These are phyloP conservation scores for Myanophis thanlyinensis DNA, from an alignment of 2,113 vertebrate species.

Conservation along the genomic window DNA sequence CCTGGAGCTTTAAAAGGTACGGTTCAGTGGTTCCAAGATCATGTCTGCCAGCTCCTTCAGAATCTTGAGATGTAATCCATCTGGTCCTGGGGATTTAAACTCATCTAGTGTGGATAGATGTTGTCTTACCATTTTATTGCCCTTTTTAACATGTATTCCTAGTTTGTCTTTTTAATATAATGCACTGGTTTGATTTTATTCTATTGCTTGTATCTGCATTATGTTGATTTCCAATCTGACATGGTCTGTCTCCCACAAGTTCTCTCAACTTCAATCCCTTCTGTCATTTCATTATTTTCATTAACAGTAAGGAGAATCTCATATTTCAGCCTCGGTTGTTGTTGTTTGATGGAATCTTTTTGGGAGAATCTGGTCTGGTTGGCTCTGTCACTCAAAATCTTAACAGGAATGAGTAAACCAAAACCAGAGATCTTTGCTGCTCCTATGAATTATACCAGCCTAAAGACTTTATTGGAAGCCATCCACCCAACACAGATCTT, in stretches of 20 bases:
- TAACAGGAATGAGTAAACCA: not conserved
- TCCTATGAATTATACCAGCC: slow-evolving; percentile 15
- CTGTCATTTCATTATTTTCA: not conserved
- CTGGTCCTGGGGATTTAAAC: not conserved
- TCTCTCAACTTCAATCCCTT: not conserved
- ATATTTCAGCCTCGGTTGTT: not conserved
- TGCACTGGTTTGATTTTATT: too few species aligned
- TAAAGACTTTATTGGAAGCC: not conserved
- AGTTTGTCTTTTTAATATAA: too few species aligned
- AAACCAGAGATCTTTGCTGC: not conserved
- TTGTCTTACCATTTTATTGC: too few species aligned
- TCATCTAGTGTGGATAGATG: too few species aligned
- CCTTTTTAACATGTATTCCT: too few species aligned
- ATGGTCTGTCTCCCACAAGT: too few species aligned
- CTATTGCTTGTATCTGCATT: too few species aligned
- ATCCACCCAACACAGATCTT: not conserved
- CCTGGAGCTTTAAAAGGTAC: too few species aligned
- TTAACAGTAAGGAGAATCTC: not conserved
- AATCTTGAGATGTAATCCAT: too few species aligned
- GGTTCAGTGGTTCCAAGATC: too few species aligned
- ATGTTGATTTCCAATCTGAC: too few species aligned
- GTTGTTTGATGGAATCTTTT: slow-evolving; percentile 17
- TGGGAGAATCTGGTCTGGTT: not conserved
- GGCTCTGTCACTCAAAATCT: slow-evolving; percentile 10
- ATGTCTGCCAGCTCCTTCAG: too few species aligned